Base-by-base conservation (phyloP, 2,888 invertebrate species). In the Pseudanteris insignis region DNA sequence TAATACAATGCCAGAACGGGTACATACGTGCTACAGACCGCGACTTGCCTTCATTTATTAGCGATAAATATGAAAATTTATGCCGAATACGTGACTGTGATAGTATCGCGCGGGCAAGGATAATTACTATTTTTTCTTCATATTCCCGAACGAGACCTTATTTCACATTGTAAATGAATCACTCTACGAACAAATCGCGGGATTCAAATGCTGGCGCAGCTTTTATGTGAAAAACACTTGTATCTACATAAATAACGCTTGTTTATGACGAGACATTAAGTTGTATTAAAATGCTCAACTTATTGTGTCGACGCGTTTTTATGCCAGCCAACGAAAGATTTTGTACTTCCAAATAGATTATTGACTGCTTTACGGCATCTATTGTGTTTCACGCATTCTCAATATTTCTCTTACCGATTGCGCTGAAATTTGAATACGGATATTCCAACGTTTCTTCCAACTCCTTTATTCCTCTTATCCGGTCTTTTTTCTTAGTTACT, bases 51-150 rank as follows among this genome's bases (percentile, higher is more conserved):
- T 51, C 59, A 47, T 59, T 63, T 63, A 63, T 54, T 47, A 43
- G 41, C 55, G 54, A 59, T 59, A 59, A 55, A 59, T 63, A 59
- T 63, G 54, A 55, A 59, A 63, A 63, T 55, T 59, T 63, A 59
- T 63, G 63, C 54, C 58, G 54, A 63, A 63, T 59, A 63, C 58
- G 50, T 58, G 51, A 58, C 59, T 50, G 58, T 59, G 54, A 55
- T 51, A 50, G 50, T 30, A 55, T 57, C 51, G 40, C 36, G 48
- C 38, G 46, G 50, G 33, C 37, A 36, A 46, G 51, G 51, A 51
- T 62, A 62, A 62, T 62, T 55, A 46, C 51, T 43, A 24, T 38
- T 41, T 53, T 47, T 59, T 40, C 15, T 40, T 38, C 33, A 14
- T 26, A 33, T 51, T 50, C 10, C 15, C 50, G 29, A 46, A 36